Evolutionary conservation across 2,797 vertebrate species (phyloP), one percentile per base, ranked within the genome.

Genomic region (Lindbergichthys nudifrons): DNA sequence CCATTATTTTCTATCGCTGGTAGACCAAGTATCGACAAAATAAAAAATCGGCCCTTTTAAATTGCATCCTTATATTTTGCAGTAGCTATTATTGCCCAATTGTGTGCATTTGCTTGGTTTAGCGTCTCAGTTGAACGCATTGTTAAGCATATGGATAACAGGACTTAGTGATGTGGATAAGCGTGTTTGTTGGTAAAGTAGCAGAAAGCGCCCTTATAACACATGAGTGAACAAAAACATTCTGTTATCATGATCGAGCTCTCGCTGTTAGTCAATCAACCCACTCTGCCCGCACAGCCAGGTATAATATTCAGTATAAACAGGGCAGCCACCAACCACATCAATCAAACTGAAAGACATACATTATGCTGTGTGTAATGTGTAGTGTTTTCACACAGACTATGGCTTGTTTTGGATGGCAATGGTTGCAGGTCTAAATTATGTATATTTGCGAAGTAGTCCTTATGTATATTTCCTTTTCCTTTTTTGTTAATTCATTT

Each of bases 401-500:
- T 16, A 3, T 15, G 10, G 10, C n/a, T 54, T 53, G 18, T n/a
- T 16, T 42, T 48, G 11, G 32, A 3, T 43, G 43, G 21, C 1
- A 2, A 12, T 30, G 21, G 23, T 18, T 36, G 32, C 13, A 23
- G 2, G 5, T 23, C 16, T 10, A 10, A 50, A 9, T 30, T 36
- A 21, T 15, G 48, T 39, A 16, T 19, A 45, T 45, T 13, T 3
- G 18, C 18, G 21, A 14, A 51, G 36, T 32, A 12, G 23, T 51
- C 10, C 16, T 42, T 57, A 65, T 26, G 18, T 53, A 48, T 15
- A 3, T 61, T 48, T 43, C 19, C 14, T 1, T 56, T 51, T 16
- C 10, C 12, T 69, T 61, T 64, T 64, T 58, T 51, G 19, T 42
- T 45, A 53, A 39, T 62, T 4, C 36, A 66, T 65, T 48, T 15